These are phyloP conservation scores for Hydrolagus affinis DNA, from an alignment of 2,113 vertebrate species.

Conservation along the genomic window DNA sequence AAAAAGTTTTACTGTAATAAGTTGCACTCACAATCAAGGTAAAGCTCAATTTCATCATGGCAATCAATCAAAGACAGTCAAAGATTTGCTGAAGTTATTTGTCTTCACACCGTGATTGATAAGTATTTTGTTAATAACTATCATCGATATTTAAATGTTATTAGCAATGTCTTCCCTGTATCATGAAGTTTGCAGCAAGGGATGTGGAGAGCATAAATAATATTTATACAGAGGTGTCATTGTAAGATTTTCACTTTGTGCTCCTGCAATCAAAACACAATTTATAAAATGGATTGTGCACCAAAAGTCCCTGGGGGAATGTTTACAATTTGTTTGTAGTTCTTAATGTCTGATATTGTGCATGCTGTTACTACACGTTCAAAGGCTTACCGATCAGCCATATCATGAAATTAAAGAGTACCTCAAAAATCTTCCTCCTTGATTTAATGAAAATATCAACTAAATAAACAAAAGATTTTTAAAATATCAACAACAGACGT, in stretches of 20 bases:
- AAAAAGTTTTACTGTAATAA: not conserved
- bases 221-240: not conserved
- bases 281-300: constrained; percentile 4
- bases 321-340: constrained; percentile 4
- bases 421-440: constrained; percentile 5
- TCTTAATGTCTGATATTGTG: constrained; percentile 10
- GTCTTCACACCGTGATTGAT: not conserved
- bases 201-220: not conserved
- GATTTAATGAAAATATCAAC: constrained; percentile 16
- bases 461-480: not conserved
- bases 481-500: not conserved
- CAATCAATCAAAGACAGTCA: not conserved
- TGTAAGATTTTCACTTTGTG: not conserved
- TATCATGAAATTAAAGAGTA: constrained; percentile 23
- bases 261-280: not conserved
- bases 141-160: not conserved
- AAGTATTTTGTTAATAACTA: not conserved
- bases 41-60: not conserved
- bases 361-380: constrained; percentile 7
- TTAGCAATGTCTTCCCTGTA: not conserved
- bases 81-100: not conserved
- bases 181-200: not conserved
- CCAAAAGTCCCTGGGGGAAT: not conserved
- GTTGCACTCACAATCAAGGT: not conserved
- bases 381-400: not conserved